phyloP scores from a whole-genome alignment of 2,797 vertebrate genomes.

The Cyclura pinguis region DNA sequence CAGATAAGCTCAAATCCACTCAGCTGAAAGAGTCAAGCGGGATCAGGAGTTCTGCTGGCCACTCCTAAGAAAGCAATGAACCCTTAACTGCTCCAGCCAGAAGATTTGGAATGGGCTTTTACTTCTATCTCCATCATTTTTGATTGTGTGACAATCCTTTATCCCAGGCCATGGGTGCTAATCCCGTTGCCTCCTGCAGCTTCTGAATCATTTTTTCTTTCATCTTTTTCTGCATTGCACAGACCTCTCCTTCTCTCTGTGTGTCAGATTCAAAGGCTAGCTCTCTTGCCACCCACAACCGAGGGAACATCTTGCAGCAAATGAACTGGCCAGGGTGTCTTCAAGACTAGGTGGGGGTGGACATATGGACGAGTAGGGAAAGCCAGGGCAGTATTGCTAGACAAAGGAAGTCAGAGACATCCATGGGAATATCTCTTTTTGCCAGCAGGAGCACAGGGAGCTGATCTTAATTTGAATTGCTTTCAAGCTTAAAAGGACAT shows the following conservation, averaged over 20 bases:
- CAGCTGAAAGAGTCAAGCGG: background rate
- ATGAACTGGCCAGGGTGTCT: background rate
- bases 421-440: constrained; percentile 30
- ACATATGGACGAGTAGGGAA: constrained; percentile 5
- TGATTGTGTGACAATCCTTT: too few species aligned
- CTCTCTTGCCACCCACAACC: background rate
- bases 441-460: constrained; percentile 67
- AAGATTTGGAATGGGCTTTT: constrained; percentile 1
- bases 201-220: background rate
- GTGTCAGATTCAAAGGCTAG: background rate
- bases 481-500: constrained; percentile 69
- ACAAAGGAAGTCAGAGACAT: constrained; percentile 39
- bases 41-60: background rate
- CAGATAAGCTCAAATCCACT: background rate
- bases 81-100: background rate
- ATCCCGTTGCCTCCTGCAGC: rapidly evolving
- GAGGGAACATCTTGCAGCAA: background rate
- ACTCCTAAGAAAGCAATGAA: background rate
- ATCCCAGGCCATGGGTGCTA: rapidly evolving
- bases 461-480: constrained; percentile 57
- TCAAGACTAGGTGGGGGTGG: background rate
- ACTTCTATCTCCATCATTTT: background rate
- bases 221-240: background rate
- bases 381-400: rapidly evolving
- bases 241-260: background rate